These are phyloP conservation scores for Sarcoramphus papa DNA, from an alignment of 2,797 vertebrate species.

Conservation along the genomic window DNA sequence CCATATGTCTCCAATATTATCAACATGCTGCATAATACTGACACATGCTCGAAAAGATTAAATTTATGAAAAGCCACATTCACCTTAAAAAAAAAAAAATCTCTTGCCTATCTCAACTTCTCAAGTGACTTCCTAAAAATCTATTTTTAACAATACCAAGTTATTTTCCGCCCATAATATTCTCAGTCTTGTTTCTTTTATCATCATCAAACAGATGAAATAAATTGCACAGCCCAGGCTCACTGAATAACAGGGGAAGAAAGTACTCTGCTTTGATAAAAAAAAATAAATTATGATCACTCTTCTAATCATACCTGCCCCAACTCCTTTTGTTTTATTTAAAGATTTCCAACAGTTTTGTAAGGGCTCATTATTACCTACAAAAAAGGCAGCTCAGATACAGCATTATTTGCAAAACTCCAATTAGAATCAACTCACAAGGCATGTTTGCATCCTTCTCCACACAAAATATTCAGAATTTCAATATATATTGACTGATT, in stretches of 20 bases:
- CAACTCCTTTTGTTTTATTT: neutral
- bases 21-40: neutral
- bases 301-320: fast-evolving
- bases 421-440: neutral
- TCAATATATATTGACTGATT: neutral
- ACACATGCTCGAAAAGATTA: neutral
- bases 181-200: neutral
- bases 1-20: neutral
- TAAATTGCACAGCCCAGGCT: neutral
- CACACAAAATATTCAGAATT: neutral
- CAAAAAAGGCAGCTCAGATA: neutral
- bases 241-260: neutral
- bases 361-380: neutral
- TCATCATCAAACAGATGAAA: neutral
- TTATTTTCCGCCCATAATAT: neutral
- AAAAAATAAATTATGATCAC: neutral
- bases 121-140: neutral
- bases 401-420: neutral
- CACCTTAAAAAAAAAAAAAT: neutral
- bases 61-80: neutral
- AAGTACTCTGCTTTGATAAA: neutral
- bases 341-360: neutral
- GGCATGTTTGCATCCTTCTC: neutral
- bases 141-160: neutral
- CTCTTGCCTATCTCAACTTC: neutral